These are phyloP conservation scores for Drosophila ficusphila DNA, from an alignment of 1,140 invertebrate genomes.

Conservation along the genomic window DNA sequence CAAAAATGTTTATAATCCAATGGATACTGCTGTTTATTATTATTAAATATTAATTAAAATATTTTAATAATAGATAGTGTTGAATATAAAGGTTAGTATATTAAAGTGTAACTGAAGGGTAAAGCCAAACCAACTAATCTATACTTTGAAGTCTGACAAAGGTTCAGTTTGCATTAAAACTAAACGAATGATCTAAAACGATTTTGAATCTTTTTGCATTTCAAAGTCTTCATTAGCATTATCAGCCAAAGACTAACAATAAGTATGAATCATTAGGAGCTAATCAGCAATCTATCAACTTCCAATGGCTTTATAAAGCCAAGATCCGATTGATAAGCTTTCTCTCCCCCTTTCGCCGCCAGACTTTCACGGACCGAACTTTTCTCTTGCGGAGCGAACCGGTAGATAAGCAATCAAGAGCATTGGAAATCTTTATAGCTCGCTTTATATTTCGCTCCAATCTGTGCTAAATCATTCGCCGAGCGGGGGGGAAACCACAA, in stretches of 20 bases:
- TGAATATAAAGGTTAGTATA: too few relatives aligned
- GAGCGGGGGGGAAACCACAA: slow-evolving; percentile 46
- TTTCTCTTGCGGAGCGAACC: background rate
- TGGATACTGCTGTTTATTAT: too few relatives aligned
- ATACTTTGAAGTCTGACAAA: too few relatives aligned
- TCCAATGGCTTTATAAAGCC: background rate
- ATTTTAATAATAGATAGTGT: too few relatives aligned
- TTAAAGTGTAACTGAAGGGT: too few relatives aligned
- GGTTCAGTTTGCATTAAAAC: too few relatives aligned
- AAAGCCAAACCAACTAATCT: too few relatives aligned
- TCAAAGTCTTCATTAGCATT: background rate
- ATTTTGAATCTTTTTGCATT: background rate
- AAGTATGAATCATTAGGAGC: slow-evolving; percentile 1
- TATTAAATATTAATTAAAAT: too few relatives aligned
- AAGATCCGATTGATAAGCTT: slow-evolving; percentile 8
- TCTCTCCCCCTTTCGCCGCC: slow-evolving; percentile 8
- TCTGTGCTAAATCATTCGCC: slow-evolving; percentile 32
- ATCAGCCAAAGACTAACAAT: background rate
- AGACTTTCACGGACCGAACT: slow-evolving; percentile 29
- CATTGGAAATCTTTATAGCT: slow-evolving; percentile 26
- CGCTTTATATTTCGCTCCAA: background rate
- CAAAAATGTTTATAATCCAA: too few relatives aligned
- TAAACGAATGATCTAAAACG: background rate
- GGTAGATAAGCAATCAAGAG: slow-evolving; percentile 43
- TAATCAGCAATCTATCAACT: slow-evolving; percentile 26